A percentile compares a stretch with the other conserved stretches of the same genome.
Evolutionary conservation across 1,140 invertebrate genomes (phyloP).

Genomic region (Riptortus pedestris): DNA sequence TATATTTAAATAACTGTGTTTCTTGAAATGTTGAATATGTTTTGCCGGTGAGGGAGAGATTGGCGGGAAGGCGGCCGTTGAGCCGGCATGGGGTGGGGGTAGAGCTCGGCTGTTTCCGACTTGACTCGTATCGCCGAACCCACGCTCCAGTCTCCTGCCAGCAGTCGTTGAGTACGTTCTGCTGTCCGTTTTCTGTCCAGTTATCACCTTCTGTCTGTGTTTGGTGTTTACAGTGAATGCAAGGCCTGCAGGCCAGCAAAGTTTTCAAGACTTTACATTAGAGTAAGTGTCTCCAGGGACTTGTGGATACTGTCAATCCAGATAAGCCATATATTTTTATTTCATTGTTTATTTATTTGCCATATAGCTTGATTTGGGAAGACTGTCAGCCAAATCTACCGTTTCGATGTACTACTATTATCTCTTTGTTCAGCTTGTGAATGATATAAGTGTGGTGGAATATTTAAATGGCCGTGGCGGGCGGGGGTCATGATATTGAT

Average conservation of each 20-base stretch:
- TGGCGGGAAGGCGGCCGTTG: not conserved
- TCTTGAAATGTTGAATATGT: too few relatives aligned
- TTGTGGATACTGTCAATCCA: not conserved
- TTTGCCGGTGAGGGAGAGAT: too few relatives aligned
- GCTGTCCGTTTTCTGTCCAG: not conserved
- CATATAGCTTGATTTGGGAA: too few relatives aligned
- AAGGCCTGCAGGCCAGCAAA: not conserved
- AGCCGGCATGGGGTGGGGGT: not conserved
- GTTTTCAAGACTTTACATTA: not conserved
- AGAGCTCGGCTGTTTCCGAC: conserved; percentile 1
- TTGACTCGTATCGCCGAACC: not conserved
- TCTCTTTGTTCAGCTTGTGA: too few relatives aligned
- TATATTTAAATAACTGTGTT: too few relatives aligned
- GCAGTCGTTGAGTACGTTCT: not conserved
- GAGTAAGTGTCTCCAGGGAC: not conserved
- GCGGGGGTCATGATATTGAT: conserved; percentile 16
- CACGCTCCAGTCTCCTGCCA: conserved; percentile 1
- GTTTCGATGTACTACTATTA: too few relatives aligned
- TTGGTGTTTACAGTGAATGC: conserved; percentile 7
- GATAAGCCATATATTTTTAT: conserved; percentile 5
- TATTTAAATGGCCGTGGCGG: conserved; percentile 13
- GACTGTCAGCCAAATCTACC: too few relatives aligned
- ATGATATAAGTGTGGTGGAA: not conserved
- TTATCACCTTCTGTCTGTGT: not conserved
- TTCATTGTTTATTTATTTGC: not conserved